Evolutionary conservation across 2,113 vertebrate genomes (phyloP), one percentile per base, ranked within the genome.

Genomic region (Oreochromis tanganicae): DNA sequence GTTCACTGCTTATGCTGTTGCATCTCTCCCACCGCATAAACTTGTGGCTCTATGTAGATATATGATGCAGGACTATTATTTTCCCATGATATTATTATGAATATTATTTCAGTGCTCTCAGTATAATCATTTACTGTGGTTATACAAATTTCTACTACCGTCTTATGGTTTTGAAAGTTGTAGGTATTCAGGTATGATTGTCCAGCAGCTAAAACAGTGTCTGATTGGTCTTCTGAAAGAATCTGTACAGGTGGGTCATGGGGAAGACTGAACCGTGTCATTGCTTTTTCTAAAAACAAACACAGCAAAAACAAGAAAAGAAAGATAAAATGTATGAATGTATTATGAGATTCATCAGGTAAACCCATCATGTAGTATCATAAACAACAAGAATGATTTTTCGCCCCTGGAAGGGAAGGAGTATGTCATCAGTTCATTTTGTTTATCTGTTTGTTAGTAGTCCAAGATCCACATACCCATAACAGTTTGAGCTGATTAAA

Each of bases 1-100:
- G 24, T 48, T 8, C 27, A 2, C 32, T 9, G 27, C 85, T 87
- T 83, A 91, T 90, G 6, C 5, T 5, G 21, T 3, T 5, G 3
- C 93, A 95, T 1, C 59, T n/a, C 4, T 85, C 2, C 92, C 89
- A 95, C n/a, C 1, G 0, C 57, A 92, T 6, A 36, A 82, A 57
- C 24, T 17, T 52, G 6, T 43, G 52, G 9, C 9, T 14, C 94
- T 95, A 90, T 19, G 46, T 48, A 32, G 24, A 91, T 32, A 78
- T 4, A 17, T 5, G 19, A 68, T 3, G 4, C 3, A 54, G 32
- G 3, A 13, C 8, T 17, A 2, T 78, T 38, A 61, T 5, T 66
- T 82, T 16, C 7, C 32, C 16, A 17, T 75, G 21, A 41, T 10
- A 27, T 21, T 13, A 21, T 3, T 29, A 32, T 29, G 4, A 13